A percentile compares a stretch with the other conserved stretches of the same genome.
Conservation (phyloP, 2,797 vertebrate species). For the Dromococcyx pavoninus region DNA sequence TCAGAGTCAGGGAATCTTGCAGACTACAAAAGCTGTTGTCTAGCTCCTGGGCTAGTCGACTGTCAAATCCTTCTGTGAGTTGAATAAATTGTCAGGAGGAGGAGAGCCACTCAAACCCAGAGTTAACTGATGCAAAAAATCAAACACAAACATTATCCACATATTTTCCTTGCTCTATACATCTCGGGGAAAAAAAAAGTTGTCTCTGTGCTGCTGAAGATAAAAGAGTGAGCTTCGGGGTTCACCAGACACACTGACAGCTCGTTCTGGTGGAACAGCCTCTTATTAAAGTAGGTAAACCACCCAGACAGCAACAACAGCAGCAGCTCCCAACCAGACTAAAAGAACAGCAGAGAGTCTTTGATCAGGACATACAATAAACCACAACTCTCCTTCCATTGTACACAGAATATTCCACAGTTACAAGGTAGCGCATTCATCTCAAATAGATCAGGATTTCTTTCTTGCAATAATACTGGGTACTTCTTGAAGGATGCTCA, state of each 20-base stretch:
- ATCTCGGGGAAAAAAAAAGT: neutral
- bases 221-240: slow-evolving; percentile 27
- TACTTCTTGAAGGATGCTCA: neutral
- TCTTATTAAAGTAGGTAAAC: neutral
- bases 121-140: neutral
- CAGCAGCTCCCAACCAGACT: slow-evolving; percentile 8
- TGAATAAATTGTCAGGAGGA: neutral
- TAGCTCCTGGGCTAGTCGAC: neutral
- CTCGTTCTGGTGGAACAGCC: neutral
- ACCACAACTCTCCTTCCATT: neutral
- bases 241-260: slow-evolving; percentile 26
- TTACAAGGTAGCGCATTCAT: neutral
- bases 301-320: slow-evolving; percentile 7
- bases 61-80: neutral
- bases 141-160: neutral
- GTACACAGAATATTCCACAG: neutral
- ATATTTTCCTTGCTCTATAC: neutral
- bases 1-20: neutral
- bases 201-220: neutral
- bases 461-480: neutral
- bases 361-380: slow-evolving; percentile 19
- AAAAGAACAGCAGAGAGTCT: neutral
- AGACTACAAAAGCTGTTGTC: neutral
- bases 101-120: neutral
- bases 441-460: rapidly evolving